These are phyloP conservation scores for Halcyon leucocephala DNA, from an alignment of 2,797 vertebrate species.

Conservation along the genomic window DNA sequence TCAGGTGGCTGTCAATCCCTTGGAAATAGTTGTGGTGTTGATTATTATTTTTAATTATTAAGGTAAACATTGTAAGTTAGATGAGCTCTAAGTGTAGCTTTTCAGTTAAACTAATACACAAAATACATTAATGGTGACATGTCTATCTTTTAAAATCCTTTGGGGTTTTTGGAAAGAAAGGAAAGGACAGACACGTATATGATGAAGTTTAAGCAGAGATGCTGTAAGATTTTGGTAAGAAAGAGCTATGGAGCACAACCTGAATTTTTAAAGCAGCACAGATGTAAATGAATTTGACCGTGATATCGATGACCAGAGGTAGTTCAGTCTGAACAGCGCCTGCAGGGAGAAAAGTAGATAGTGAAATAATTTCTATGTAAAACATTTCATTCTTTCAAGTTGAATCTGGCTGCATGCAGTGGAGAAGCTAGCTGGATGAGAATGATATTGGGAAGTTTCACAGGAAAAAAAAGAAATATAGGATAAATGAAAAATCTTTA, in stretches of 20 bases:
- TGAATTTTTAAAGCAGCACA: not conserved
- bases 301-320: not conserved
- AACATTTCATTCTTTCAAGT: not conserved
- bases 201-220: not conserved
- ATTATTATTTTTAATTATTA: slow-evolving; percentile 12
- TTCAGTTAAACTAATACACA: not conserved
- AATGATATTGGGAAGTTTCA: not conserved
- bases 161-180: not conserved
- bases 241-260: not conserved
- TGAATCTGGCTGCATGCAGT: not conserved
- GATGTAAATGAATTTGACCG: not conserved
- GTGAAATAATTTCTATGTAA: not conserved
- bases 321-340: not conserved
- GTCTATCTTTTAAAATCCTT: not conserved
- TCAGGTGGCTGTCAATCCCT: not conserved
- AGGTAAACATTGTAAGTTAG: not conserved
- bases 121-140: not conserved
- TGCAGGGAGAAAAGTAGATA: not conserved
- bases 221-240: not conserved
- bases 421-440: not conserved
- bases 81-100: not conserved
- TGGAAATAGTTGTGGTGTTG: not conserved
- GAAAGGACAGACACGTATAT: not conserved
- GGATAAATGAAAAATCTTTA: not conserved
- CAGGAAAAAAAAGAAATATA: not conserved